A percentile compares a stretch with the other conserved stretches of the same genome.
phyloP scores from a whole-genome alignment of 2,797 vertebrate species.

The Megaceryle alcyon region DNA sequence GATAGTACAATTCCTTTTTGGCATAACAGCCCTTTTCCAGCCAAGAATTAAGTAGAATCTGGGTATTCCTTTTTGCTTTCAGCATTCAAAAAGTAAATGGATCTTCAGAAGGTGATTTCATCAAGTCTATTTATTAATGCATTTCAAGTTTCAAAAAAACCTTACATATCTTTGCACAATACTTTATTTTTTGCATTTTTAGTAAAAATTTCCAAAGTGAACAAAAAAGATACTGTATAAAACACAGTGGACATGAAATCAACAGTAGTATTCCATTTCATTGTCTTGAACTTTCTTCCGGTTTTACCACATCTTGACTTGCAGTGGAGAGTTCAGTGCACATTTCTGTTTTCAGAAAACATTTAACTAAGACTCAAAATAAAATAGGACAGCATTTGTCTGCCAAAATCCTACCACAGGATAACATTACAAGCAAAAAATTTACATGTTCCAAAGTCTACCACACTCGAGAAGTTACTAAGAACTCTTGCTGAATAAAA shows the following conservation, averaged over 20 bases:
- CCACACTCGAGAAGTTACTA: conserved; percentile 87
- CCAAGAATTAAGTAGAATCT: not conserved
- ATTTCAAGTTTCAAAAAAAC: conserved; percentile 98
- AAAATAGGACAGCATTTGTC: conserved; percentile 85
- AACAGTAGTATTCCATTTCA: conserved; percentile 89
- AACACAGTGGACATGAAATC: conserved; percentile 93
- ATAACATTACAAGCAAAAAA: conserved; percentile 84
- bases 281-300: conserved; percentile 75
- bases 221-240: conserved; percentile 92
- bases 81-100: conserved; percentile 59
- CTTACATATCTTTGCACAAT: conserved; percentile 91
- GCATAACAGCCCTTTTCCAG: not conserved
- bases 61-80: not conserved
- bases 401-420: conserved; percentile 84
- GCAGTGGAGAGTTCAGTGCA: conserved; percentile 95
- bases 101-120: conserved; percentile 76
- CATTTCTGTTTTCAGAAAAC: conserved; percentile 85
- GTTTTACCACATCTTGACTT: conserved; percentile 90
- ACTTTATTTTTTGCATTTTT: conserved; percentile 89
- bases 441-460: conserved; percentile 84
- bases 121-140: conserved; percentile 96
- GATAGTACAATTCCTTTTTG: not conserved
- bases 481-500: conserved; percentile 87
- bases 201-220: conserved; percentile 92
- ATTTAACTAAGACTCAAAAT: conserved; percentile 90